A percentile compares a stretch with the other conserved stretches of the same genome.
These are phyloP conservation scores for Temnothorax unifasciatus DNA, from an alignment of 2,888 invertebrate genomes.

Conservation along the genomic window DNA sequence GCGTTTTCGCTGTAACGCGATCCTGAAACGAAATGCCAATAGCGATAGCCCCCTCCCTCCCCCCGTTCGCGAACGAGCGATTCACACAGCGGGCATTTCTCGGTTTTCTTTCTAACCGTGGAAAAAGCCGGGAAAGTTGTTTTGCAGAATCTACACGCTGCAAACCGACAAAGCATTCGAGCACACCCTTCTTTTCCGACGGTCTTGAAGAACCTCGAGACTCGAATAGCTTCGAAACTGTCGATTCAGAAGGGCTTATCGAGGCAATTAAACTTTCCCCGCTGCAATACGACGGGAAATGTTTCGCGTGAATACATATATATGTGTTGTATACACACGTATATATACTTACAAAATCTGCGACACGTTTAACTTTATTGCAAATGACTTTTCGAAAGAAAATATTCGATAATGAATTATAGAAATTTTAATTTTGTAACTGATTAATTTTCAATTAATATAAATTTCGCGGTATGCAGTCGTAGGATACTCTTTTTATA, in stretches of 20 bases:
- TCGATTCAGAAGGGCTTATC: constrained; percentile 73
- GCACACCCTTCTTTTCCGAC: constrained; percentile 39
- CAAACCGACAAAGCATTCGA: constrained; percentile 51
- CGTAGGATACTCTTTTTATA: not conserved
- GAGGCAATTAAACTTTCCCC: constrained; percentile 73
- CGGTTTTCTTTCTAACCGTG: constrained; percentile 22
- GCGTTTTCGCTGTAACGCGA: constrained; percentile 27
- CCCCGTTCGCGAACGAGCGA: not conserved
- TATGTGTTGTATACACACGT: not conserved
- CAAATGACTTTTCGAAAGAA: not conserved
- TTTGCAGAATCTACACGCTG: constrained; percentile 41
- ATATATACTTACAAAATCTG: not conserved
- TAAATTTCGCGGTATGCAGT: not conserved
- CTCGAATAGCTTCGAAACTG: constrained; percentile 67
- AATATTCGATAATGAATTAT: not conserved
- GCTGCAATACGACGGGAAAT: constrained; percentile 47
- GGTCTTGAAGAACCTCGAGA: constrained; percentile 34
- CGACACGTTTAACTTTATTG: not conserved
- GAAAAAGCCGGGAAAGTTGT: constrained; percentile 35
- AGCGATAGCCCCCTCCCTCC: not conserved
- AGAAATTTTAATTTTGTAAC: not conserved
- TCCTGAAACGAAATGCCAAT: constrained; percentile 18
- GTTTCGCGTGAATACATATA: constrained; percentile 51
- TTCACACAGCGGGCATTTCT: constrained; percentile 39
- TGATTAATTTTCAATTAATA: not conserved